Percentiles rank a stretch among this genome's conserved stretches.
Evolutionary conservation across 2,113 vertebrate species (phyloP).

Genomic region (Rallus limicola): DNA sequence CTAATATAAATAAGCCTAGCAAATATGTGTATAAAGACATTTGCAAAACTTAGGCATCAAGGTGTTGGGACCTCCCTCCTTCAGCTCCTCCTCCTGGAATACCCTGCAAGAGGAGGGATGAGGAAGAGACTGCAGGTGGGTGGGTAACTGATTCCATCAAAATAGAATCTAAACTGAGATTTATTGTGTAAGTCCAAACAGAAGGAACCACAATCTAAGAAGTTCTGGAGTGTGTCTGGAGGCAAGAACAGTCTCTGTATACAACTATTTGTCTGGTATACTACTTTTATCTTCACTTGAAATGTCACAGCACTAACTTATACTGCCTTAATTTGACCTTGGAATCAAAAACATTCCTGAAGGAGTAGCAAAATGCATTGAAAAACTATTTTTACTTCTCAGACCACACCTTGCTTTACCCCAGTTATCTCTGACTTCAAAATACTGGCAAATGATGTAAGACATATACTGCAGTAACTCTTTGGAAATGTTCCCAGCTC

Average conservation of each 20-base stretch:
- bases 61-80: neutral
- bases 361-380: neutral
- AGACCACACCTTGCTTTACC: neutral
- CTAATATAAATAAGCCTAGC: neutral
- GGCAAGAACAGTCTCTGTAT: accelerated
- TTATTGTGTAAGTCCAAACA: neutral
- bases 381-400: neutral
- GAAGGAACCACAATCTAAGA: neutral
- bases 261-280: neutral
- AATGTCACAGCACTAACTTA: neutral
- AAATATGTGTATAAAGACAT: neutral
- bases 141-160: neutral
- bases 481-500: neutral
- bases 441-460: neutral
- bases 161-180: neutral
- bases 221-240: neutral
- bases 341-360: neutral
- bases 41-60: neutral
- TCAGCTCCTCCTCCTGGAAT: neutral
- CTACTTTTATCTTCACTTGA: neutral
- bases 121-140: neutral
- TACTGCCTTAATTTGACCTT: neutral
- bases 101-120: neutral
- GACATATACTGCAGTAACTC: neutral
- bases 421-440: neutral